A percentile compares a stretch with the other conserved stretches of the same genome.
phyloP scores from a whole-genome alignment of 1,140 invertebrate genomes.

The Mactra quadrangularis region DNA sequence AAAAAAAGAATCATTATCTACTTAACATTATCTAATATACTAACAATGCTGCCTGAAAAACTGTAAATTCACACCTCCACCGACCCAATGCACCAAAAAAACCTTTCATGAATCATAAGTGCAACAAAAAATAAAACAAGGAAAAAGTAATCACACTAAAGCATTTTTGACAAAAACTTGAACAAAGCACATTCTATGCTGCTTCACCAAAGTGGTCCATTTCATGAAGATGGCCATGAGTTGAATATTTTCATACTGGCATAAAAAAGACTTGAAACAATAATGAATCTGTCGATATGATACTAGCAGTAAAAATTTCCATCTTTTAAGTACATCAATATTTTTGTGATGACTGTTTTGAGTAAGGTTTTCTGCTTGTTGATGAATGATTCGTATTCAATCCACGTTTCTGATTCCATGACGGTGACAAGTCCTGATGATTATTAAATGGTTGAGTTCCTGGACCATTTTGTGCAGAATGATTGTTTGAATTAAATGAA shows the following conservation, averaged over 20 bases:
- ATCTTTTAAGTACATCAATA: slow-evolving; percentile 14
- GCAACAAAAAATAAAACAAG: background rate
- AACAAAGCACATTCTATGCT: background rate
- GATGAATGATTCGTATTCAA: background rate
- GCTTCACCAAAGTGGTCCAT: background rate
- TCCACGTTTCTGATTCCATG: slow-evolving; percentile 54
- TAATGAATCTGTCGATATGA: background rate
- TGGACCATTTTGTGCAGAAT: slow-evolving; percentile 37
- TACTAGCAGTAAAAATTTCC: background rate
- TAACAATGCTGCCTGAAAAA: slow-evolving; percentile 33
- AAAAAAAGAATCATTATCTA: no score
- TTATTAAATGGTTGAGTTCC: slow-evolving; percentile 46
- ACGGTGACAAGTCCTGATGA: slow-evolving; percentile 43
- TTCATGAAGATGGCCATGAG: background rate
- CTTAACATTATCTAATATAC: slow-evolving; percentile 8
- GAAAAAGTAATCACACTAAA: no score
- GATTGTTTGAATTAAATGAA: slow-evolving; percentile 12
- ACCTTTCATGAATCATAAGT: background rate
- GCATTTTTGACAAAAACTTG: background rate
- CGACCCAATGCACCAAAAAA: background rate
- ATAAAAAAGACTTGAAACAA: background rate
- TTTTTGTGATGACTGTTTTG: slow-evolving; percentile 52
- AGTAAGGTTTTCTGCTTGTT: slow-evolving; percentile 17
- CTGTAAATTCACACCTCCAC: background rate
- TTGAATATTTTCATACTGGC: background rate